A percentile compares a stretch with the other conserved stretches of the same genome.
Conservation (phyloP, 2,888 invertebrate genomes). For the Seira ritae region DNA sequence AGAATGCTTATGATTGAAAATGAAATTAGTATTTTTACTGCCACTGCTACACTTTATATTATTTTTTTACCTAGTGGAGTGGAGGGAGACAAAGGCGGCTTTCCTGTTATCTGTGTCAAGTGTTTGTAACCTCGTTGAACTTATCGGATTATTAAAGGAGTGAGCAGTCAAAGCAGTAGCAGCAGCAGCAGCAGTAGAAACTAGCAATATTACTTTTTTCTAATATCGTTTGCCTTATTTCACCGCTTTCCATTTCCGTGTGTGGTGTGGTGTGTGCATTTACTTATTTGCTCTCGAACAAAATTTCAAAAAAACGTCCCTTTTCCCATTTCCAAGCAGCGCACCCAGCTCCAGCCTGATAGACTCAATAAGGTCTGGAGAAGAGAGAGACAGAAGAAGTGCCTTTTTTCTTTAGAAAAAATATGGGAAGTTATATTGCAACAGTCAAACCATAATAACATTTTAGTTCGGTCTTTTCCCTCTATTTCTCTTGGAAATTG, state of each 20-base stretch:
- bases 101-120: no score
- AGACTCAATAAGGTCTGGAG: no score
- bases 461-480: no score
- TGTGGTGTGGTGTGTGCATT: no score
- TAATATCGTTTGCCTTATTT: not conserved
- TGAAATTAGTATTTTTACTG: constrained; percentile 18
- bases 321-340: no score
- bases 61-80: not conserved
- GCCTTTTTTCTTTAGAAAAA: not conserved
- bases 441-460: constrained; percentile 29
- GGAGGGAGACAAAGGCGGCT: no score
- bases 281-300: no score
- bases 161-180: no score
- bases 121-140: no score
- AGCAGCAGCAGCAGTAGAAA: no score
- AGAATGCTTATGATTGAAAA: not conserved
- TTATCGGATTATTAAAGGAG: constrained; percentile 31
- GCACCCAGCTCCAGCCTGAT: no score
- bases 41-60: not conserved
- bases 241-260: not conserved
- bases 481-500: constrained; percentile 50
- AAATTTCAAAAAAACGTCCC: no score
- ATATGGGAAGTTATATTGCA: not conserved
- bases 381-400: not conserved
- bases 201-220: constrained; percentile 21